Percentiles rank a stretch among this genome's conserved stretches.
Evolutionary conservation across 1,140 invertebrate species (phyloP).

Genomic region (Ridgeia piscesae): DNA sequence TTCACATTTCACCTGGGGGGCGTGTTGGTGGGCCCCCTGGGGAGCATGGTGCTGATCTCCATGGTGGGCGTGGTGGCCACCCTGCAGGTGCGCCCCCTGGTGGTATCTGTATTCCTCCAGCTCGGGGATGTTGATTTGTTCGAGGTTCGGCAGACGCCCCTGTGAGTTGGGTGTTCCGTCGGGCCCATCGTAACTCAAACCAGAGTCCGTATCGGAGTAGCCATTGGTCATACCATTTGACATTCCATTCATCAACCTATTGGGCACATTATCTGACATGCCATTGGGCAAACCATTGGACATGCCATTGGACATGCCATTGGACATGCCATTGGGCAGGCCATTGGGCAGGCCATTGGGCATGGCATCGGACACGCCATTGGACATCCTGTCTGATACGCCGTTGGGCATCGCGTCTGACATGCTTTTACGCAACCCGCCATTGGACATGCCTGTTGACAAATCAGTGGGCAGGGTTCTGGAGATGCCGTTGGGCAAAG

Average conservation of each 20-base stretch:
- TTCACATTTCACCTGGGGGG: not conserved
- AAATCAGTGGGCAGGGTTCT: not conserved
- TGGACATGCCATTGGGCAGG: not conserved
- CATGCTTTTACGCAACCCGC: not conserved
- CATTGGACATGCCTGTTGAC: not conserved
- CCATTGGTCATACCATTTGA: not conserved
- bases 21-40: too few species aligned
- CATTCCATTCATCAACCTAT: not conserved
- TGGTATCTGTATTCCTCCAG: not conserved
- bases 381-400: not conserved
- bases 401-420: not conserved
- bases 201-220: not conserved
- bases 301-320: not conserved
- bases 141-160: not conserved
- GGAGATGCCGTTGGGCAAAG: not conserved
- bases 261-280: not conserved
- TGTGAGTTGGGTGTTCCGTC: not conserved
- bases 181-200: not conserved
- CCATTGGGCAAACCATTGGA: not conserved
- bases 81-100: not conserved
- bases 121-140: not conserved
- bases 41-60: too few species aligned
- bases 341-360: not conserved
- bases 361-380: not conserved
- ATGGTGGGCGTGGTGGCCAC: not conserved